Evolutionary conservation across 2,113 vertebrate species (phyloP).

Genomic region (Pollimyrus isidori): DNA sequence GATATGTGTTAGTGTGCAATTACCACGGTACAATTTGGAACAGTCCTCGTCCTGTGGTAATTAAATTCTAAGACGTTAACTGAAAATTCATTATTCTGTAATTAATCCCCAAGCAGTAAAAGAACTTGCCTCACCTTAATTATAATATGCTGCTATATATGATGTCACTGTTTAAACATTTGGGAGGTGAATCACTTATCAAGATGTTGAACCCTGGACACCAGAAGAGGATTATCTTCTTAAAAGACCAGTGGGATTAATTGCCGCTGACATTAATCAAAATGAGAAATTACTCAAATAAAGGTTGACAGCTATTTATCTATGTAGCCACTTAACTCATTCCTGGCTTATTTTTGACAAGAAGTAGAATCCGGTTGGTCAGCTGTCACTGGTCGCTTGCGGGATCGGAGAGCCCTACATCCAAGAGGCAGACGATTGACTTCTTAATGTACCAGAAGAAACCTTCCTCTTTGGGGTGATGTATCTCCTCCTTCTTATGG

Average conservation of each 20-base stretch:
- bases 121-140: background rate
- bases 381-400: background rate
- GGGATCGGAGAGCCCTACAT: background rate
- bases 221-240: background rate
- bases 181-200: background rate
- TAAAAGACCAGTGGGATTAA: background rate
- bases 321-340: background rate
- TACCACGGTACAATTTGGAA: background rate
- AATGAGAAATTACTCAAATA: background rate
- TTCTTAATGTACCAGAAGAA: slow-evolving; percentile 18
- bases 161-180: background rate
- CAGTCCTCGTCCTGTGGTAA: background rate
- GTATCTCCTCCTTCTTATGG: slow-evolving; percentile 13
- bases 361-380: background rate
- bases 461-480: slow-evolving; percentile 15
- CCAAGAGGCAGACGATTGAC: slow-evolving; percentile 12
- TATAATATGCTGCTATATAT: background rate
- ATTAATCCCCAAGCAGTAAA: background rate
- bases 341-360: background rate
- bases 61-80: background rate
- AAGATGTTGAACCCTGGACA: background rate
- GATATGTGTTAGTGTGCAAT: background rate
- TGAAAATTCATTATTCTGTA: background rate
- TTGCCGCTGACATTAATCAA: background rate
- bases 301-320: background rate